phyloP scores from a whole-genome alignment of 2,113 vertebrate genomes.

The Lates calcarifer region DNA sequence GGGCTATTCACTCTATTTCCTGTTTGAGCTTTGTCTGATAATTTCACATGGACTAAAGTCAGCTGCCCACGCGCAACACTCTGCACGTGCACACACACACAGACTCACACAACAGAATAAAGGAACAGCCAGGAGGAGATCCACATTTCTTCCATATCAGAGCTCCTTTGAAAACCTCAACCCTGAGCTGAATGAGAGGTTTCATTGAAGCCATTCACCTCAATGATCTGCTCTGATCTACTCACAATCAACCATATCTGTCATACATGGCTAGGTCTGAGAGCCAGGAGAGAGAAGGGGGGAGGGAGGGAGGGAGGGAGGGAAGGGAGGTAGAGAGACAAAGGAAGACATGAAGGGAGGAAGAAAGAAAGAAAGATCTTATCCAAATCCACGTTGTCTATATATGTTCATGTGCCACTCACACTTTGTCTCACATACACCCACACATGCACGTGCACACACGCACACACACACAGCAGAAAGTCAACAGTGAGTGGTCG shows the following conservation, averaged over 20 bases:
- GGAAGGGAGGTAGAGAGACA: neutral
- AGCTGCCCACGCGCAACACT: slow-evolving; percentile 51
- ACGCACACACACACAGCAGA: slow-evolving; percentile 17
- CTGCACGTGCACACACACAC: slow-evolving; percentile 71
- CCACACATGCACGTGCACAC: slow-evolving; percentile 38
- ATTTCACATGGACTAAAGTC: slow-evolving; percentile 79
- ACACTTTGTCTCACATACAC: slow-evolving; percentile 14
- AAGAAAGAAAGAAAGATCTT: slow-evolving; percentile 10
- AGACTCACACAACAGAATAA: slow-evolving; percentile 53
- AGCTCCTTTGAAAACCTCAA: slow-evolving; percentile 62
- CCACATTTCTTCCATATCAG: slow-evolving; percentile 76
- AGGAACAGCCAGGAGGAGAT: slow-evolving; percentile 73
- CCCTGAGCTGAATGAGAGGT: slow-evolving; percentile 69
- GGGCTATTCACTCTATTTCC: slow-evolving; percentile 77
- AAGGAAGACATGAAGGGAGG: neutral
- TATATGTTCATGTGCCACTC: slow-evolving; percentile 7
- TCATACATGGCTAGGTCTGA: slow-evolving; percentile 72
- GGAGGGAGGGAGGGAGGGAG: neutral
- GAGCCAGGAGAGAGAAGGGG: neutral
- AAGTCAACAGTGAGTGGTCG: slow-evolving; percentile 32
- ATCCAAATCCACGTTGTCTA: slow-evolving; percentile 7
- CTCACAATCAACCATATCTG: slow-evolving; percentile 77
- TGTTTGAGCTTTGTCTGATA: slow-evolving; percentile 77
- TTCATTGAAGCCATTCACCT: slow-evolving; percentile 72
- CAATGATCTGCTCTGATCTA: slow-evolving; percentile 76